Base-by-base conservation (phyloP, 2,797 vertebrate genomes). In the Helarctos malayanus region DNA sequence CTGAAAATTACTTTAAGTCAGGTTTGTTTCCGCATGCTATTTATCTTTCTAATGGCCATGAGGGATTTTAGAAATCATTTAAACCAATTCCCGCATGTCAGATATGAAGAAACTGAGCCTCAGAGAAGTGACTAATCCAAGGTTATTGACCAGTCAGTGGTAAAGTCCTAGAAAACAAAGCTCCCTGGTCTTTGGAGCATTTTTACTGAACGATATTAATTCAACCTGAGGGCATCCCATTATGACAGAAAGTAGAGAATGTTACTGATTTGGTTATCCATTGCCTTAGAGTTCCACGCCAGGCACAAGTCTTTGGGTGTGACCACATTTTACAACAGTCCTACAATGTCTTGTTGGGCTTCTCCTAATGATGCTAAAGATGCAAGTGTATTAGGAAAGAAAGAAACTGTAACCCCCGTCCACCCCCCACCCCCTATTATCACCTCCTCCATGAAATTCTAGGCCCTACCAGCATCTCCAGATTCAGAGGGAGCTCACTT, bases 31-130 rank as follows among this genome's bases (percentile, higher is more conserved):
- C 35, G 78, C 38, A 68, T 7, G 12, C 15, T 49, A 14, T 83
- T 87, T 88, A 85, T 63, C 68, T 91, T 92, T 85, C 78, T 68
- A 35, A 41, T 57, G 38, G 10, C 38, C 7, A 49, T 25, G 63
- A 92, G 49, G 35, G n/a, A 73, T 82, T 79, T 93, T 88, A 94
- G 65, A 89, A 96, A 82, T n/a, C 13, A 82, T 68, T 47, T 93
- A 71, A 93, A 85, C 57, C 18, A 91, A 81, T 68, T 45, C n/a
- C 59, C 4, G 25, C 25, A 63, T 18, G 35, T 80, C 71, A 57
- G 0, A 91, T 65, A 89, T 82, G 35, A 85, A 93, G 45, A 93
- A 82, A 82, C 29, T 71, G 54, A 82, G 57, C 19, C 38, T 29
- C 25, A n/a, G 0, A 65, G 19, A 85, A 35, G n/a, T 78, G 35